phyloP scores from a whole-genome alignment of 1,140 invertebrate genomes.

The Drosophila bifasciata region DNA sequence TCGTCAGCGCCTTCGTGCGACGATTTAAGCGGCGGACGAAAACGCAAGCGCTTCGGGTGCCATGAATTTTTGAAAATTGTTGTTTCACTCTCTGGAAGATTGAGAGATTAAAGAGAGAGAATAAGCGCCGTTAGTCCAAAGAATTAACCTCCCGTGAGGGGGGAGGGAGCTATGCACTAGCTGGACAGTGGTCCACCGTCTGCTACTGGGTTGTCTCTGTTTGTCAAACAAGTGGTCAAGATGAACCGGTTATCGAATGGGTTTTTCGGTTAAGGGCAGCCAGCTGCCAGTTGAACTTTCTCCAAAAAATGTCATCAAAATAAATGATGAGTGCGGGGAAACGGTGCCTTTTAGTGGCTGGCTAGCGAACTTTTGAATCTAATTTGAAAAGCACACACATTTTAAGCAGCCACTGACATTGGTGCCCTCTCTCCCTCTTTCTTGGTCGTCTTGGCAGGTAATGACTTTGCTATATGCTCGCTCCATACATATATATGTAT shows the following conservation, averaged over 20 bases:
- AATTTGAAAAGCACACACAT: conserved; percentile 9
- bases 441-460: not conserved
- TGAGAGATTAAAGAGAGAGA: conserved; percentile 5
- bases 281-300: conserved; percentile 6
- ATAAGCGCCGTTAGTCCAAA: conserved; percentile 28
- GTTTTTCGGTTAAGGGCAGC: not conserved
- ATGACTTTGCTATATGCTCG: conserved; percentile 50
- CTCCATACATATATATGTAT: not conserved
- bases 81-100: conserved; percentile 12
- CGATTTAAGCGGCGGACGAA: not conserved
- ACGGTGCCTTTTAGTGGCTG: not conserved
- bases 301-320: conserved; percentile 5
- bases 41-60: not conserved
- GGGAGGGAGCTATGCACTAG: not conserved
- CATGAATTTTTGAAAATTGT: conserved; percentile 26
- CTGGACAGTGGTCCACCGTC: conserved; percentile 23
- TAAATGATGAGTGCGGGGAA: not conserved
- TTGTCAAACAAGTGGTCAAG: conserved; percentile 6
- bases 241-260: conserved; percentile 34
- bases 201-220: conserved; percentile 5
- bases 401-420: conserved; percentile 16
- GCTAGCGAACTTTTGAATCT: not conserved
- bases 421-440: not conserved
- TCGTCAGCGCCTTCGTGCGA: conserved; percentile 19
- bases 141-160: conserved; percentile 10